These are phyloP conservation scores for Shinisaurus crocodilurus DNA, from an alignment of 2,113 vertebrate species.

Conservation along the genomic window DNA sequence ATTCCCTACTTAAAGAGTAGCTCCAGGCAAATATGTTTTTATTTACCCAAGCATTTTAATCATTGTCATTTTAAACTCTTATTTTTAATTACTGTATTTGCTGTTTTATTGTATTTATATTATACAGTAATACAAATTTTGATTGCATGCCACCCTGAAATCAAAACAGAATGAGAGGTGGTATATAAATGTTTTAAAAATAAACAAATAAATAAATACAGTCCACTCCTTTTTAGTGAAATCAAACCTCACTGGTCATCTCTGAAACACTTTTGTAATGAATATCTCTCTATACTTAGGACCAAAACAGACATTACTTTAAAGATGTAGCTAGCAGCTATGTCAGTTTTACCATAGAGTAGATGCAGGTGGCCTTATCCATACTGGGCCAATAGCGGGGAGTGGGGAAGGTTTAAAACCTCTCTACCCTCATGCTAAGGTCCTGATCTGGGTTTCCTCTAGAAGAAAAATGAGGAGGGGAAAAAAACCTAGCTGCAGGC, in stretches of 20 bases:
- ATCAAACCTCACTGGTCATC: neutral
- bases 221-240: neutral
- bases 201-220: neutral
- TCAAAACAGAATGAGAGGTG: neutral
- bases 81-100: neutral
- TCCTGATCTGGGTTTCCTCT: too few species aligned
- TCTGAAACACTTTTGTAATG: neutral
- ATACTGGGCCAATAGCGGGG: too few species aligned
- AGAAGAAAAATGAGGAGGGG: too few species aligned
- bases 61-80: neutral
- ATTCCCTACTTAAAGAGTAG: neutral
- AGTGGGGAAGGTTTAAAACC: too few species aligned
- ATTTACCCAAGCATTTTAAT: neutral
- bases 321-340: too few species aligned
- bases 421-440: too few species aligned
- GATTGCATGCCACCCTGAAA: neutral
- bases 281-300: neutral
- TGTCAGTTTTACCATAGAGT: too few species aligned
- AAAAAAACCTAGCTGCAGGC: too few species aligned
- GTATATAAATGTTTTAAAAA: neutral
- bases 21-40: neutral
- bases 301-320: too few species aligned
- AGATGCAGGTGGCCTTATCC: too few species aligned
- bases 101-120: neutral
- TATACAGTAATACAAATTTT: neutral